Percentiles rank a stretch among this genome's conserved stretches.
phyloP scores from a whole-genome alignment of 2,888 invertebrate genomes.

The Chymomyza fuscimana region DNA sequence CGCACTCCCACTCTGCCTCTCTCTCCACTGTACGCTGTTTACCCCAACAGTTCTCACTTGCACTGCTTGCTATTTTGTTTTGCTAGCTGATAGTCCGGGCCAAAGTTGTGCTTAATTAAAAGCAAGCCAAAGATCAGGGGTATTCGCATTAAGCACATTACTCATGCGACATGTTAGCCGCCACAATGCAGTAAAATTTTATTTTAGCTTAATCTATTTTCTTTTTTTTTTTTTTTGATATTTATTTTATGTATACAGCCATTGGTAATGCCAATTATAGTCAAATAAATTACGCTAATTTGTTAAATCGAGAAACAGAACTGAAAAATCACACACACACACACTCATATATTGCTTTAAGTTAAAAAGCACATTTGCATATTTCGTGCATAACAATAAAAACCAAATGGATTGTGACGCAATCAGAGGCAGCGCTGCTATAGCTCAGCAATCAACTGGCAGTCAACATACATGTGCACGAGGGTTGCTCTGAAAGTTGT shows the following conservation, averaged over 20 bases:
- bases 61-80: not conserved
- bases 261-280: constrained; percentile 58
- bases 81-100: not conserved
- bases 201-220: constrained; percentile 1
- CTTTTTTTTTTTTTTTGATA: not conserved
- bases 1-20: constrained; percentile 9
- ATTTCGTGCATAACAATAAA: constrained; percentile 70
- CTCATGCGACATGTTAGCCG: constrained; percentile 66
- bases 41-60: not conserved
- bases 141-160: constrained; percentile 48
- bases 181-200: not conserved
- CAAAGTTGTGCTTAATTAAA: not conserved
- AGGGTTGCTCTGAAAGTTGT: not conserved
- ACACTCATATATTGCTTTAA: constrained; percentile 26
- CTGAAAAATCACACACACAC: constrained; percentile 23
- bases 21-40: not conserved
- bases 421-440: constrained; percentile 37
- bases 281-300: constrained; percentile 70
- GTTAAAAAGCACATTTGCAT: constrained; percentile 70
- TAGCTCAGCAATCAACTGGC: constrained; percentile 14
- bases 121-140: constrained; percentile 44
- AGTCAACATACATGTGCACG: not conserved
- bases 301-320: constrained; percentile 52
- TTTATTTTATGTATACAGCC: not conserved
- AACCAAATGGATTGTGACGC: constrained; percentile 67